phyloP scores from a whole-genome alignment of 2,113 vertebrate genomes.

The Cisticola juncidis region DNA sequence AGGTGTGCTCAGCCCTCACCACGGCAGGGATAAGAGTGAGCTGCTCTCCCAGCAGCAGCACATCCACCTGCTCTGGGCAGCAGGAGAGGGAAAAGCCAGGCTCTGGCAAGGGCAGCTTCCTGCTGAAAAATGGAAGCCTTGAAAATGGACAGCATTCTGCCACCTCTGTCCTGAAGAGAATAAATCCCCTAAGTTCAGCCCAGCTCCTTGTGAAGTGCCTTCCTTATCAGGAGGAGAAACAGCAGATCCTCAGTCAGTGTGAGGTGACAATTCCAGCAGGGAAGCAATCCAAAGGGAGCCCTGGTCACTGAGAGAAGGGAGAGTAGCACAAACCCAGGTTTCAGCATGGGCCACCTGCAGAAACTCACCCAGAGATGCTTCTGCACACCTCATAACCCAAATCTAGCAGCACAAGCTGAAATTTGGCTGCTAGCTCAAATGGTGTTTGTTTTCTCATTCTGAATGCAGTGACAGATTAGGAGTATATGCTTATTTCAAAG shows the following conservation, averaged over 20 bases:
- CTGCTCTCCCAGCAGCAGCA: not conserved
- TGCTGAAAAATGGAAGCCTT: not conserved
- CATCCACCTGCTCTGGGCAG: not conserved
- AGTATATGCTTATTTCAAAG: slow-evolving; percentile 19
- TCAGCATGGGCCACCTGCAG: not conserved
- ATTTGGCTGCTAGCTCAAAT: slow-evolving; percentile 10
- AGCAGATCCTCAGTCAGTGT: accelerated
- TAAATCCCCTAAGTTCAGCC: not conserved
- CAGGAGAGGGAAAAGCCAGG: not conserved
- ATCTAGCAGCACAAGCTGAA: not conserved
- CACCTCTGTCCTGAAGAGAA: not conserved
- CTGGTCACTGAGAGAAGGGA: not conserved
- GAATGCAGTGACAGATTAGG: not conserved
- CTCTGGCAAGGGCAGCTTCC: not conserved
- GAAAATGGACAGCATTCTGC: not conserved
- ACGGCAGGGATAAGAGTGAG: not conserved
- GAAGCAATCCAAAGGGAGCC: not conserved
- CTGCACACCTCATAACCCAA: not conserved
- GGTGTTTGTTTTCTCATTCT: slow-evolving; percentile 21
- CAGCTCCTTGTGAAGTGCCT: not conserved
- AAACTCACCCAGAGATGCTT: not conserved
- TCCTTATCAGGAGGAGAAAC: not conserved
- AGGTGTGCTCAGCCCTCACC: not conserved
- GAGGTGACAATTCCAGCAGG: not conserved
- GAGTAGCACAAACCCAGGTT: not conserved